Percentiles rank a stretch among this genome's conserved stretches.
phyloP scores from a whole-genome alignment of 1,140 invertebrate genomes.

The Brachionus rubens region DNA sequence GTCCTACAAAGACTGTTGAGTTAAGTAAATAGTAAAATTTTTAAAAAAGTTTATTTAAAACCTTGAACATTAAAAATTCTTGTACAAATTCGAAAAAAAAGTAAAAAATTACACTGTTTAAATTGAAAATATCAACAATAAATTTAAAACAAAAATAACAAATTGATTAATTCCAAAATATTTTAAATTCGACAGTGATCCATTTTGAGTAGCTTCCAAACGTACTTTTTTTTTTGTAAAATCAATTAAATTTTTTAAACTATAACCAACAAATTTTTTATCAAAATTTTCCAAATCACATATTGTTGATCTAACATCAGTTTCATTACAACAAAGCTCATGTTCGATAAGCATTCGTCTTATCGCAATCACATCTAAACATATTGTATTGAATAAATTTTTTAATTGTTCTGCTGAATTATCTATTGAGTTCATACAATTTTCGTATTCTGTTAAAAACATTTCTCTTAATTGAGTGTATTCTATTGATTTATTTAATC shows the following conservation, averaged over 20 bases:
- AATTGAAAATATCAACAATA: too few species aligned
- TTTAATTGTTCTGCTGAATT: background rate
- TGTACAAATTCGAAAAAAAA: too few species aligned
- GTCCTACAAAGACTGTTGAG: too few species aligned
- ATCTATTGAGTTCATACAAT: conserved; percentile 1
- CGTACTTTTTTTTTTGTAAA: background rate
- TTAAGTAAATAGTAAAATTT: too few species aligned
- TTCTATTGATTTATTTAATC: conserved; percentile 18
- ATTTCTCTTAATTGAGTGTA: conserved; percentile 30
- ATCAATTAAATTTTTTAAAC: conserved; percentile 1
- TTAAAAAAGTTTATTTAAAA: too few species aligned
- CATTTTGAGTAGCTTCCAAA: background rate
- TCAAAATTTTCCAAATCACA: conserved; percentile 31
- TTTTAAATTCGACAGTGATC: too few species aligned
- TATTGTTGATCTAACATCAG: background rate
- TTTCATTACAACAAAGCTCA: background rate
- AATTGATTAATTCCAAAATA: too few species aligned
- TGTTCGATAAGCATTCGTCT: conserved; percentile 36
- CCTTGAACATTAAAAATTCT: too few species aligned
- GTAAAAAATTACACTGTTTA: too few species aligned
- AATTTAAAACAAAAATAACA: background rate
- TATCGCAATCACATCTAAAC: conserved; percentile 28
- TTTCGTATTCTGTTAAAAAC: conserved; percentile 40
- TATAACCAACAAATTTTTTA: conserved; percentile 7
- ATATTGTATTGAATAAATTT: conserved; percentile 27